These are phyloP conservation scores for Rosalia funebris DNA, from an alignment of 2,888 invertebrate genomes.

Conservation along the genomic window DNA sequence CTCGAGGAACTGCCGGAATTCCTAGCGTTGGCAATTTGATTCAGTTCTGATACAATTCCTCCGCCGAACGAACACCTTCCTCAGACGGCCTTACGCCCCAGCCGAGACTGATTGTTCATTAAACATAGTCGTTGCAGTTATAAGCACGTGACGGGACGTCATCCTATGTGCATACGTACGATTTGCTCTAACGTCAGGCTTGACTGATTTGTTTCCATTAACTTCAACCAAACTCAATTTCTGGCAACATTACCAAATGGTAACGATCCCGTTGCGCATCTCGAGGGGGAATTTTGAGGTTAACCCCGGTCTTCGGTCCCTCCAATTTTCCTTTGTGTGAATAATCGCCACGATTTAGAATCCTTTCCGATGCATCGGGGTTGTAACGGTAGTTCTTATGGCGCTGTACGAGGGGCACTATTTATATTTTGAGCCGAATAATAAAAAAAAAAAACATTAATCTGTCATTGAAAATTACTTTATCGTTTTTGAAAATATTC, in stretches of 20 bases:
- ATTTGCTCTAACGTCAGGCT: constrained; percentile 29
- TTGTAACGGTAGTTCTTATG: too few relatives aligned
- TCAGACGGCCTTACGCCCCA: neutral
- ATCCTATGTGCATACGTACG: too few relatives aligned
- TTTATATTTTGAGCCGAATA: too few relatives aligned
- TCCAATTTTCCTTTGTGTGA: constrained; percentile 31
- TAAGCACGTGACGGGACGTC: too few relatives aligned
- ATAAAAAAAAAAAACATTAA: too few relatives aligned
- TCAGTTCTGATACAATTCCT: constrained; percentile 6
- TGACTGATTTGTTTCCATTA: constrained; percentile 47
- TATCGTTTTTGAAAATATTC: too few relatives aligned
- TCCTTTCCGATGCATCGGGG: neutral
- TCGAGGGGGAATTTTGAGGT: constrained; percentile 24
- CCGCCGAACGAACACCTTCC: constrained; percentile 6
- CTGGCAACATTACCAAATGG: constrained; percentile 28
- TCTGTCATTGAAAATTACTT: too few relatives aligned
- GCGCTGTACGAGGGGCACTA: too few relatives aligned
- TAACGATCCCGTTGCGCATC: constrained; percentile 27
- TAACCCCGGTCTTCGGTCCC: constrained; percentile 24
- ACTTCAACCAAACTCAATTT: constrained; percentile 26
- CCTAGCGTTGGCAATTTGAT: constrained; percentile 8
- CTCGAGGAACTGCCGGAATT: too few relatives aligned
- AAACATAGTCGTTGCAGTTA: neutral
- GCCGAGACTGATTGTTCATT: constrained; percentile 4
- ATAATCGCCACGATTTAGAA: constrained; percentile 8